Evolutionary conservation across 2,113 vertebrate genomes (phyloP).

Genomic region (Aepyceros melampus): DNA sequence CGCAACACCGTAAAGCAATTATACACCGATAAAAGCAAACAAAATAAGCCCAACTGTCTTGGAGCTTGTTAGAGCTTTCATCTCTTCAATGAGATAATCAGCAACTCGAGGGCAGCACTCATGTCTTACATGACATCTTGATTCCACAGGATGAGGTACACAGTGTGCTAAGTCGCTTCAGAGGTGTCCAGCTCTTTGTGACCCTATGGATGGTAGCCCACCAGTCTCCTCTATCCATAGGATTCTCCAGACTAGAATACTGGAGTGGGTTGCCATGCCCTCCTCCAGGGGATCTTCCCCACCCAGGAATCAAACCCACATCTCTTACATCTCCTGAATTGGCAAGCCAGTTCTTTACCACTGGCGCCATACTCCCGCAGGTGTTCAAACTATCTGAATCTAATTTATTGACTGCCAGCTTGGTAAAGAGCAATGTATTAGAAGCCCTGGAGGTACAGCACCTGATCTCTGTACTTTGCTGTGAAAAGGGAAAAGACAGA

Average conservation of each 20-base stretch:
- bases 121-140: background rate
- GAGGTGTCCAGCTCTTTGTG: background rate
- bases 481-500: background rate
- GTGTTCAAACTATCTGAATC: background rate
- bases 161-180: background rate
- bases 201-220: background rate
- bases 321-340: background rate
- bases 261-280: background rate
- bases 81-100: background rate
- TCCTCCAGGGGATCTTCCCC: background rate
- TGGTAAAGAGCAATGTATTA: background rate
- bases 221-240: background rate
- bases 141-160: background rate
- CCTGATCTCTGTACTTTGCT: background rate
- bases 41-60: background rate
- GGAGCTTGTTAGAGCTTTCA: background rate
- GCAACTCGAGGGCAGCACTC: background rate
- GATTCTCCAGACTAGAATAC: background rate
- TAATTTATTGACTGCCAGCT: background rate
- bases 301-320: background rate
- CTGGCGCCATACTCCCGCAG: background rate
- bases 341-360: background rate
- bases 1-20: background rate
- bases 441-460: background rate
- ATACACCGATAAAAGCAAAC: background rate